These are phyloP conservation scores for Perca schrenkii DNA, from an alignment of 2,113 vertebrate genomes.

Conservation along the genomic window DNA sequence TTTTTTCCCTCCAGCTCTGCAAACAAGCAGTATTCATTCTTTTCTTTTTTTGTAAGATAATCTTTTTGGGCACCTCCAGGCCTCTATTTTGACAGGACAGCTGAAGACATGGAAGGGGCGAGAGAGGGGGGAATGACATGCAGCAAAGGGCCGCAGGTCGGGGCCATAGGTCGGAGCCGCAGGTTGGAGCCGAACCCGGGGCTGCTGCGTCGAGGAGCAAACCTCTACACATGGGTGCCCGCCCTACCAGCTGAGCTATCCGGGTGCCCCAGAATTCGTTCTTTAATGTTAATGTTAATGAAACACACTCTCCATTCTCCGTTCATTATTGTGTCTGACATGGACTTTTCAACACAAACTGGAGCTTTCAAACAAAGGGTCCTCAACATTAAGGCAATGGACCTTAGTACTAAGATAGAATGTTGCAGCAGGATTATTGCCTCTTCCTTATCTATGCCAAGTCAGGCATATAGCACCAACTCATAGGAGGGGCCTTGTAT, in stretches of 20 bases:
- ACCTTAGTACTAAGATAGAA: slow-evolving; percentile 59
- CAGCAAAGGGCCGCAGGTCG: no score
- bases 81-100: no score
- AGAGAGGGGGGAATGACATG: no score
- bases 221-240: no score
- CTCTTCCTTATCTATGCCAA: slow-evolving; percentile 64
- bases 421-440: slow-evolving; percentile 58
- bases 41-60: no score
- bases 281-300: background rate
- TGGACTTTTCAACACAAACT: slow-evolving; percentile 9
- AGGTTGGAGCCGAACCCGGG: no score
- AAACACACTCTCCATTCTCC: slow-evolving; percentile 16
- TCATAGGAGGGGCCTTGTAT: slow-evolving; percentile 24
- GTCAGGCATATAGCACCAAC: slow-evolving; percentile 52
- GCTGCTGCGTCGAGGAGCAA: no score
- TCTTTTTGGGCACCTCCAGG: no score
- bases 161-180: no score
- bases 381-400: slow-evolving; percentile 33
- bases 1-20: background rate
- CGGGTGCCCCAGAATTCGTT: no score
- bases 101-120: no score
- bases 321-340: slow-evolving; percentile 21
- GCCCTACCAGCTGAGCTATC: no score
- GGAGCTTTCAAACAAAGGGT: slow-evolving; percentile 18
- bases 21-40: slow-evolving; percentile 38